Conservation (phyloP, 1,140 invertebrate genomes). For the Cyclina sinensis region DNA sequence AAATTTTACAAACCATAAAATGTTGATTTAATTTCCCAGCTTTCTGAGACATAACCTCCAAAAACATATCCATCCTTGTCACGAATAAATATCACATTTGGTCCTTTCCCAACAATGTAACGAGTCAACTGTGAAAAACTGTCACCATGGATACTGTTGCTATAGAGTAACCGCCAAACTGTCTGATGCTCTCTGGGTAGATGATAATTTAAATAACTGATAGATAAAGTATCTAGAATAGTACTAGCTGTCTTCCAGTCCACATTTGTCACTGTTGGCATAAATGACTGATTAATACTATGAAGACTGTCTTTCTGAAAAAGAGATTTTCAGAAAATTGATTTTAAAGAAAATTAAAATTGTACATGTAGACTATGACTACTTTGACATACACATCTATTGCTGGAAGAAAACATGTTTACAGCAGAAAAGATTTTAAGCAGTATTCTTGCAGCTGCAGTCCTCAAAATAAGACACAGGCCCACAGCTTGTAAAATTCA, state of each 20-base stretch:
- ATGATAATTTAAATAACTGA: constrained; percentile 82
- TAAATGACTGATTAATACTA: constrained; percentile 55
- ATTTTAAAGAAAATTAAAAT: too few relatives aligned
- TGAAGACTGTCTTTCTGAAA: constrained; percentile 48
- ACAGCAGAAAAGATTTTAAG: too few relatives aligned
- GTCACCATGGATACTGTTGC: constrained; percentile 82
- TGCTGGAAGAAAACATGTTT: too few relatives aligned
- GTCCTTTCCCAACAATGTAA: constrained; percentile 81
- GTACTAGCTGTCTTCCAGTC: constrained; percentile 75
- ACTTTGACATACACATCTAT: too few relatives aligned
- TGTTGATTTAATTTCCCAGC: constrained; percentile 91
- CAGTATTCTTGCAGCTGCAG: too few relatives aligned
- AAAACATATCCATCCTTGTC: constrained; percentile 95
- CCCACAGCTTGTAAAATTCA: too few relatives aligned
- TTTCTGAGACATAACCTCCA: constrained; percentile 93
- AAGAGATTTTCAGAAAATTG: not conserved
- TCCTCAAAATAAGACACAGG: too few relatives aligned
- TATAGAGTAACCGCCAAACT: constrained; percentile 85
- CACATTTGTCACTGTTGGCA: constrained; percentile 74
- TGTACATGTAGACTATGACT: too few relatives aligned
- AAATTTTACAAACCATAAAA: constrained; percentile 89
- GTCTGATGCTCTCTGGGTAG: constrained; percentile 79
- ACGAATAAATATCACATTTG: constrained; percentile 86
- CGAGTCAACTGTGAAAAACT: constrained; percentile 85
- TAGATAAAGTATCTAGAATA: constrained; percentile 77